Evolutionary conservation across 2,888 invertebrate species (phyloP).

Genomic region (Toxonevra muliebris): DNA sequence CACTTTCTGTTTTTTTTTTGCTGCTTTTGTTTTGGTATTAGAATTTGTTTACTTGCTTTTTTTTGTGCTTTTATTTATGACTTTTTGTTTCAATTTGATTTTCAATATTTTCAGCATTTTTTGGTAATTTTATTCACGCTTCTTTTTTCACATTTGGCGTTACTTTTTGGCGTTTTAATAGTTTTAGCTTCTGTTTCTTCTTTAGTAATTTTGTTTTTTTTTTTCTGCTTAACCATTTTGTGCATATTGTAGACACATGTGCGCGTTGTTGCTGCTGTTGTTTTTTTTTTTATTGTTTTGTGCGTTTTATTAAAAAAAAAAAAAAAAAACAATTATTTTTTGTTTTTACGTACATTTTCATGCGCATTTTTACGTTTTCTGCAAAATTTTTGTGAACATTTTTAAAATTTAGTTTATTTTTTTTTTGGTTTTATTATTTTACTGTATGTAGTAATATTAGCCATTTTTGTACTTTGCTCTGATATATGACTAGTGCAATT

Average conservation of each 20-base stretch:
- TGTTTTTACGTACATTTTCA: neutral
- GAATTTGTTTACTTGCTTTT: neutral
- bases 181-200: neutral
- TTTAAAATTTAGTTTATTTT: neutral
- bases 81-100: constrained; percentile 43
- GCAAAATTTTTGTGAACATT: neutral
- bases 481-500: too few relatives aligned
- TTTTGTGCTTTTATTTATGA: constrained; percentile 42
- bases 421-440: too few relatives aligned
- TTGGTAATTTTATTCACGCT: constrained; percentile 28
- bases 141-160: constrained; percentile 43
- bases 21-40: too few relatives aligned
- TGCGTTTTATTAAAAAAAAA: constrained; percentile 14
- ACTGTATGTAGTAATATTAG: constrained; percentile 1
- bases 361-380: neutral
- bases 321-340: neutral
- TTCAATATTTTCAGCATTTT: constrained; percentile 39
- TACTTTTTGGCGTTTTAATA: constrained; percentile 47
- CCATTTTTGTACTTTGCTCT: neutral
- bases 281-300: neutral
- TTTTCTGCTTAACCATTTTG: too few relatives aligned
- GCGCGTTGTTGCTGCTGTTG: neutral
- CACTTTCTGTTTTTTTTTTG: too few relatives aligned
- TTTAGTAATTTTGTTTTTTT: neutral
- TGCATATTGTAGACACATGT: neutral